Evolutionary conservation across 1,140 invertebrate species (phyloP), one percentile per base, ranked within the genome.

Genomic region (Nebria ingens): DNA sequence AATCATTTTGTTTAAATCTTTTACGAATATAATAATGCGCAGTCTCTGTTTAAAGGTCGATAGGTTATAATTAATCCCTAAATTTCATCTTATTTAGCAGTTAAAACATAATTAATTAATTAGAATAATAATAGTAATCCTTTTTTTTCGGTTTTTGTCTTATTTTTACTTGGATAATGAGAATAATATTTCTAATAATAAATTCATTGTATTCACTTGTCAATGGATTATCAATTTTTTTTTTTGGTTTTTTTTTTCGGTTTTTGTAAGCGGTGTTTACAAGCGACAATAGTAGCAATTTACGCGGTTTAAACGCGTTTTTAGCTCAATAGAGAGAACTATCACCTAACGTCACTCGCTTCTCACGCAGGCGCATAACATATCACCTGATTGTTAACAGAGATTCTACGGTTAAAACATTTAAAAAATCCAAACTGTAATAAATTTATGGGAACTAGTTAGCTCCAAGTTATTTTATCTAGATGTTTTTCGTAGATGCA

Each of bases 171-270:
- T 29, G 4, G 25, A 56, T 62, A 62, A 59, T 65, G 63, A n/a
- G n/a, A n/a, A n/a, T n/a, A n/a, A n/a, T n/a, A n/a, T n/a, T 61
- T 59, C 66, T 70, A 66, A 65, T 58, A 65, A 66, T 68, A 70
- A 69, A 67, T 70, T 69, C 67, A 68, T 70, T 71, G 67, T 71
- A 68, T n/a, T 70, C 51, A 67, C 67, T 69, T 70, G 67, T 68
- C 67, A 67, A 69, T 69, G 65, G 65, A 69, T 69, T 69, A 67
- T 68, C 63, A 64, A 21, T 49, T 58, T 52, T 45, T 65, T 59
- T 62, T 59, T 64, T 64, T 61, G 22, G 34, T 54, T 54, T 53
- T 53, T n/a, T n/a, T n/a, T n/a, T n/a, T n/a, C n/a, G n/a, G 13
- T 55, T 54, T 62, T 64, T 65, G 55, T 54, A 66, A 63, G 61